A percentile compares a stretch with the other conserved stretches of the same genome.
Conservation (phyloP, 2,888 invertebrate species). For the Callosobruchus maculatus region DNA sequence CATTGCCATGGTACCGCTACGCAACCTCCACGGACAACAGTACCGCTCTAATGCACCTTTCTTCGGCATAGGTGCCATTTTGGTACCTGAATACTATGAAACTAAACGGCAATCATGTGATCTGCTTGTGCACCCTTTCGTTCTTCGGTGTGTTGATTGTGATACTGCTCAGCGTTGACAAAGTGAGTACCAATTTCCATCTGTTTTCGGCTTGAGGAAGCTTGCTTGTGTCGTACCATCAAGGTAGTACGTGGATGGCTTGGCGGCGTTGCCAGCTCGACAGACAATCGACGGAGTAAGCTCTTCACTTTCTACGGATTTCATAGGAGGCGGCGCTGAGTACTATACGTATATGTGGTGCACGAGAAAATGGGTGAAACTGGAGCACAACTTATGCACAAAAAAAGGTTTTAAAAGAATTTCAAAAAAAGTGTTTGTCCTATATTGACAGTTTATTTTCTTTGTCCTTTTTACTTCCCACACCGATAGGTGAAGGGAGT, state of each 20-base stretch:
- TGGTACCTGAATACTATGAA: conserved; percentile 17
- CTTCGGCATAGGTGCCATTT: not conserved
- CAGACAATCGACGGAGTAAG: not conserved
- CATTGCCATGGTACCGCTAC: conserved; percentile 1
- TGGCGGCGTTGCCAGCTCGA: not conserved
- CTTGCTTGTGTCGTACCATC: not conserved
- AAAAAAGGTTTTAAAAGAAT: too few relatives aligned
- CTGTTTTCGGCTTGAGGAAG: not conserved
- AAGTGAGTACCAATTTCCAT: conserved; percentile 18
- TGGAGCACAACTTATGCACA: too few relatives aligned
- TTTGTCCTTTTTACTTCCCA: too few relatives aligned
- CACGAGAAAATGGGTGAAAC: too few relatives aligned
- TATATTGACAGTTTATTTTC: too few relatives aligned
- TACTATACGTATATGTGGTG: too few relatives aligned
- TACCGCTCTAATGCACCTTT: not conserved
- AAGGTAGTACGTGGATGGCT: conserved; percentile 1
- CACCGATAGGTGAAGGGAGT: too few relatives aligned
- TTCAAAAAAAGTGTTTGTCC: too few relatives aligned
- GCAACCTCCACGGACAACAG: conserved; percentile 1
- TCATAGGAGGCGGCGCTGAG: not conserved
- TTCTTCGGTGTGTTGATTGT: conserved; percentile 31
- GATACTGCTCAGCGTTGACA: conserved; percentile 17
- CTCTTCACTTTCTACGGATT: not conserved
- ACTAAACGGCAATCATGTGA: conserved; percentile 26
- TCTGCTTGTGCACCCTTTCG: conserved; percentile 28